Conservation (phyloP, 2,797 vertebrate species). For the Peromyscus nudipes region DNA sequence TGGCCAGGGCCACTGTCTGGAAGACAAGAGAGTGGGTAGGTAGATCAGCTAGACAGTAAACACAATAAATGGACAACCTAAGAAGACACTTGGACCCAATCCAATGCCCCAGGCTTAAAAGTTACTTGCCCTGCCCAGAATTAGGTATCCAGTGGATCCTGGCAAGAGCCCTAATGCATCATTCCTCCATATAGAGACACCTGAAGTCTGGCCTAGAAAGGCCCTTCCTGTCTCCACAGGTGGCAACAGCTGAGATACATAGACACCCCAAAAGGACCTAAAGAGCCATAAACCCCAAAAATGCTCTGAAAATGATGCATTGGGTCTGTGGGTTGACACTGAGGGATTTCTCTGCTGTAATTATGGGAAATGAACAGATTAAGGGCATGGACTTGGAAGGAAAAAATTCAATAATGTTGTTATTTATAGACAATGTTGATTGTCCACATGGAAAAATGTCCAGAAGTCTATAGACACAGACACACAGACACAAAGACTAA, state of each 20-base stretch:
- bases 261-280: neutral
- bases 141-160: no score
- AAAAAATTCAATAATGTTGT: neutral
- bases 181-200: neutral
- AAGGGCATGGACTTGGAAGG: neutral
- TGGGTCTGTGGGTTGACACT: neutral
- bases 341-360: neutral
- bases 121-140: neutral
- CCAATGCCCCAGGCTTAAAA: neutral
- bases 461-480: neutral
- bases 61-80: neutral
- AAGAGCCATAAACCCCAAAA: neutral
- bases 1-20: neutral
- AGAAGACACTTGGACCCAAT: neutral
- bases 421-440: neutral
- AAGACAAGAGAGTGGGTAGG: neutral
- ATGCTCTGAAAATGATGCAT: neutral
- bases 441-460: neutral
- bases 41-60: neutral
- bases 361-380: no score
- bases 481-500: neutral
- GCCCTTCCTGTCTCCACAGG: neutral
- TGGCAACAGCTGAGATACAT: neutral
- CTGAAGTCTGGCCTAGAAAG: neutral
- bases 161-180: neutral